These are phyloP conservation scores for Gerris lacustris DNA, from an alignment of 2,888 invertebrate genomes.

Conservation along the genomic window DNA sequence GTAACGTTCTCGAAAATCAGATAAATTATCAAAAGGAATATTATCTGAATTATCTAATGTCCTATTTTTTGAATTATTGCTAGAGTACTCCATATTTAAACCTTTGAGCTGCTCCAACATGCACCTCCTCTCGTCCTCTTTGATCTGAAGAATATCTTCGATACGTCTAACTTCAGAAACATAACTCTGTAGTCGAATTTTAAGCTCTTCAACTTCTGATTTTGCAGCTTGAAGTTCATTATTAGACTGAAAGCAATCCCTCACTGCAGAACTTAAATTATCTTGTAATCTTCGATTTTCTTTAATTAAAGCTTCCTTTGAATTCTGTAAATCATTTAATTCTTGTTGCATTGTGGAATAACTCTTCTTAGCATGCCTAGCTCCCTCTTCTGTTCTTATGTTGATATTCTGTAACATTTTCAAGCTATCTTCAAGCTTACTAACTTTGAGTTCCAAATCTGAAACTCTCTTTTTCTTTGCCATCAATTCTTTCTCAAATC, in stretches of 20 bases:
- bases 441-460: not conserved
- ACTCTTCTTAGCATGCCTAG: not conserved
- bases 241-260: not conserved
- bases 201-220: slow-evolving; percentile 7
- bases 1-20: not conserved
- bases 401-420: not conserved
- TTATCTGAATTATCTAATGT: slow-evolving; percentile 4
- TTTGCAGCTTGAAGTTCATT: slow-evolving; percentile 5
- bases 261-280: not conserved
- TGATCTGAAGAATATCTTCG: slow-evolving; percentile 2
- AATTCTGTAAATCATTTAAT: not conserved
- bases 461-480: not conserved
- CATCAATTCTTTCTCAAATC: not conserved
- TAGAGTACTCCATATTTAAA: not conserved
- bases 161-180: slow-evolving; percentile 8
- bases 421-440: not conserved
- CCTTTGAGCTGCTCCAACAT: slow-evolving; percentile 6
- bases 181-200: slow-evolving; percentile 4
- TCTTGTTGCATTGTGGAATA: slow-evolving; percentile 1
- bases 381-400: not conserved
- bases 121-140: slow-evolving; percentile 4
- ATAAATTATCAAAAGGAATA: not conserved
- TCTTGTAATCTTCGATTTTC: not conserved
- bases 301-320: not conserved
- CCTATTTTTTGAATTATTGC: slow-evolving; percentile 1